A percentile compares a stretch with the other conserved stretches of the same genome.
Evolutionary conservation across 2,797 vertebrate genomes (phyloP).

Genomic region (Anguilla megastoma): DNA sequence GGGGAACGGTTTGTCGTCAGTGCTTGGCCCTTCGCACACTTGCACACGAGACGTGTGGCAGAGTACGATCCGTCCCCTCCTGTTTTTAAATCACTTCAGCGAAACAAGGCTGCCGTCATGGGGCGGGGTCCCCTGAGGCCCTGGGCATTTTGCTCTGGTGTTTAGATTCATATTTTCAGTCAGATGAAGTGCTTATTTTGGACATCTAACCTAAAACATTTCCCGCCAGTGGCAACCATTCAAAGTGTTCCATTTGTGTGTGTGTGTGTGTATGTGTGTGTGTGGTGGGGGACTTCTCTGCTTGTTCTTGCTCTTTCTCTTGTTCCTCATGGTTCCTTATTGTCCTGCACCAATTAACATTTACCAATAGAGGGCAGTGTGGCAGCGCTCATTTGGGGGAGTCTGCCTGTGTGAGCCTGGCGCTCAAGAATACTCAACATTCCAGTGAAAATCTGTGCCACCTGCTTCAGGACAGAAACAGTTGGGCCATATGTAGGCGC

Average conservation of each 20-base stretch:
- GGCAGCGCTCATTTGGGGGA: slow-evolving; percentile 50
- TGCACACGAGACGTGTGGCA: neutral
- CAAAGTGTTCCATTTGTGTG: neutral
- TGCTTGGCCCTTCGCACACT: neutral
- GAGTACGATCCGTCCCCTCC: neutral
- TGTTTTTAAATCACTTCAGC: slow-evolving; percentile 9
- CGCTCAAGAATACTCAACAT: slow-evolving; percentile 27
- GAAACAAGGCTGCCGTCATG: neutral
- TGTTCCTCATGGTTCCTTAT: neutral
- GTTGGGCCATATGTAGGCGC: slow-evolving; percentile 35
- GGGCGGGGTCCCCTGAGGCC: neutral
- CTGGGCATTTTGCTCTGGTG: slow-evolving; percentile 24
- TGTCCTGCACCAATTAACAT: slow-evolving; percentile 42
- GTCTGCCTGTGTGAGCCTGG: neutral
- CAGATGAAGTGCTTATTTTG: slow-evolving; percentile 37
- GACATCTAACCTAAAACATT: slow-evolving; percentile 17
- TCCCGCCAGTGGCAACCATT: slow-evolving; percentile 18
- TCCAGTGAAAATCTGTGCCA: slow-evolving; percentile 43
- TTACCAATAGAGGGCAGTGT: slow-evolving; percentile 69
- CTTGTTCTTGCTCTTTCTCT: neutral
- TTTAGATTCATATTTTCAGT: slow-evolving; percentile 28
- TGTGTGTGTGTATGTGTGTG: neutral
- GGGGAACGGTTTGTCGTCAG: neutral
- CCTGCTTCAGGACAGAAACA: slow-evolving; percentile 41
- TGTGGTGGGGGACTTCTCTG: neutral